Evolutionary conservation across 2,888 invertebrate species (phyloP).

Genomic region (Galeruca laticollis): DNA sequence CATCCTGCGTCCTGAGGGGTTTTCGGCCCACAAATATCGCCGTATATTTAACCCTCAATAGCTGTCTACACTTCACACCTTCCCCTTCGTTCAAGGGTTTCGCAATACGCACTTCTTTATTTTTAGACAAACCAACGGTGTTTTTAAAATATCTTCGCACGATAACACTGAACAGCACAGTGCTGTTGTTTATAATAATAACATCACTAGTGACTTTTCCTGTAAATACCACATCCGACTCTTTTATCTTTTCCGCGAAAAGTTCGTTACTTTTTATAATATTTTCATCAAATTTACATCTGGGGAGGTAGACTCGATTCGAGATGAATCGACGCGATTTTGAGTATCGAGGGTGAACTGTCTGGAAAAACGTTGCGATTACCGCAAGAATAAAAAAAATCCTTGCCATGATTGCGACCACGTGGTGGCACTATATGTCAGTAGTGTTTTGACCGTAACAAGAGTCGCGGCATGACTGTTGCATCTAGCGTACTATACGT

Average conservation of each 20-base stretch:
- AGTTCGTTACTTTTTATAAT: conserved; percentile 59
- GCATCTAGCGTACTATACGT: conserved; percentile 47
- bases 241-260: conserved; percentile 55
- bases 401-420: conserved; percentile 37
- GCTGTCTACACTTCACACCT: conserved; percentile 63
- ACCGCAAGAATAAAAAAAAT: conserved; percentile 31
- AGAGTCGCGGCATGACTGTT: conserved; percentile 62
- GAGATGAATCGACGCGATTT: conserved; percentile 49
- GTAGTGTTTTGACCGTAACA: conserved; percentile 38
- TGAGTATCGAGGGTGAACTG: conserved; percentile 44
- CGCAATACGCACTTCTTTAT: conserved; percentile 59
- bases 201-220: conserved; percentile 63
- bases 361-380: conserved; percentile 25
- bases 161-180: conserved; percentile 59
- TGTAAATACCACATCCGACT: conserved; percentile 62
- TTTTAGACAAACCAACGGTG: conserved; percentile 54
- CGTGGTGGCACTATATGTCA: conserved; percentile 51
- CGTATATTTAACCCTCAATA: conserved; percentile 62
- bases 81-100: conserved; percentile 62
- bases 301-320: conserved; percentile 57
- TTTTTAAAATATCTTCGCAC: conserved; percentile 64
- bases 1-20: conserved; percentile 53
- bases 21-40: conserved; percentile 64
- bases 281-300: conserved; percentile 63
- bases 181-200: conserved; percentile 55